Base-by-base conservation (phyloP, 2,113 vertebrate species). In the Dunckerocampus dactyliophorus region DNA sequence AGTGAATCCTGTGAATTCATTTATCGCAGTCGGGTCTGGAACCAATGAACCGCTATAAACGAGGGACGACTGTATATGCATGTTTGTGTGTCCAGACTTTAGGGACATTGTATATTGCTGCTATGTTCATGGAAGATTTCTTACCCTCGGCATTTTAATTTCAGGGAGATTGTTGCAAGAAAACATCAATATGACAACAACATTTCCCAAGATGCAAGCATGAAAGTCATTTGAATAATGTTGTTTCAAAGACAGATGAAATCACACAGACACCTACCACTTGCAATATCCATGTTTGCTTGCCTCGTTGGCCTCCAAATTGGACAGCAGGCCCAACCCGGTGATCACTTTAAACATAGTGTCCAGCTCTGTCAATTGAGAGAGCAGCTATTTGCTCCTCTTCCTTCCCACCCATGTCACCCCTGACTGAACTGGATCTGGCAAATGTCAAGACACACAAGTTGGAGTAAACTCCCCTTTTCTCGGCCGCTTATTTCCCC, bases 341-440 rank as follows among this genome's bases (percentile, higher is more conserved):
- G 71, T 72, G 81, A 87, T 88, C 86, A 85, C 75, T 80, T 84
- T 90, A 89, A 90, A 88, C 85, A 89, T 79, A 81, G 85, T 80
- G 84, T 86, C 87, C 81, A 53, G 66, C 79, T 69, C 75, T 65
- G 37, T 83, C 84, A 86, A 84, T 89, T 90, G 88, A 77, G 69
- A 89, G 84, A 77, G 63, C 85, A 72, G 64, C 81, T 74, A 88
- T 84, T 83, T 80, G 37, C 51, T 37, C 51, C 47, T 46, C 42
- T 48, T 16, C 20, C 34, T 22, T 15, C 16, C 46, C 28, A 17
- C 61, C 63, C 47, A 45, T 22, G 20, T 42, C 58, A 34, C 17
- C 61, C 39, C 58, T 43, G n/a, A 67, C 68, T 71, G 53, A 77
- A 84, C 81, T 79, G 72, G 67, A 82, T 85, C 67, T 71, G 34